Evolutionary conservation across 1,140 invertebrate species (phyloP).

Genomic region (Caenorhabditis inopinata): DNA sequence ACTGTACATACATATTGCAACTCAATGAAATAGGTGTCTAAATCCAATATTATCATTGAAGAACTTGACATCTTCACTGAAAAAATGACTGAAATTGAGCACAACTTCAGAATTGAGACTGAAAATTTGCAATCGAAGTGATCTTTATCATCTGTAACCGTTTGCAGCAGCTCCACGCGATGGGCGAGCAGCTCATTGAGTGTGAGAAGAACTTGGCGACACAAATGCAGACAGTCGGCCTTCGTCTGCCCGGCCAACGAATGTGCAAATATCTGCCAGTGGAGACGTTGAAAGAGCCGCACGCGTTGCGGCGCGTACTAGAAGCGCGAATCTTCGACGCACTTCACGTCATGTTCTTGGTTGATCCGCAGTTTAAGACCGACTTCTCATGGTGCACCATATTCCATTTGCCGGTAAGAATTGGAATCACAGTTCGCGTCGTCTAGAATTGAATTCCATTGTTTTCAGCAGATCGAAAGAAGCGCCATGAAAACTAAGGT

Average conservation of each 20-base stretch:
- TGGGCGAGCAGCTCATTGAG: constrained; percentile 30
- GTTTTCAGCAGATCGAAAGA: background rate
- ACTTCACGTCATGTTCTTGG: constrained; percentile 38
- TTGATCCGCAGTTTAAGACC: constrained; percentile 35
- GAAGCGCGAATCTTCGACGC: constrained; percentile 21
- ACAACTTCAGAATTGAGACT: too few species aligned
- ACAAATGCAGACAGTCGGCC: constrained; percentile 32
- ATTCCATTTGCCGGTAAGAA: background rate
- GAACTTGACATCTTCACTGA: too few species aligned
- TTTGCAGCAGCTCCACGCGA: constrained; percentile 7
- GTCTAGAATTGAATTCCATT: background rate
- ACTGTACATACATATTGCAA: too few species aligned
- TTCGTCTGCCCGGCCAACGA: constrained; percentile 34
- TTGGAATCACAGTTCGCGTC: background rate
- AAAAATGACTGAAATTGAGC: too few species aligned
- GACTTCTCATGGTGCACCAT: constrained; percentile 23
- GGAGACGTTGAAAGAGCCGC: constrained; percentile 32
- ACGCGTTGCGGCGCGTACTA: background rate
- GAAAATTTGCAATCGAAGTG: too few species aligned
- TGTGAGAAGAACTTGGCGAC: constrained; percentile 34
- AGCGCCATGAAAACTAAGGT: background rate
- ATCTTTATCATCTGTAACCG: background rate
- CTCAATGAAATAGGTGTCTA: too few species aligned
- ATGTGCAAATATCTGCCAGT: constrained; percentile 26
- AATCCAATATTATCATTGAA: too few species aligned